A percentile compares a stretch with the other conserved stretches of the same genome.
These are phyloP conservation scores for Aporrectodea caliginosa DNA, from an alignment of 1,140 invertebrate species.

Conservation along the genomic window DNA sequence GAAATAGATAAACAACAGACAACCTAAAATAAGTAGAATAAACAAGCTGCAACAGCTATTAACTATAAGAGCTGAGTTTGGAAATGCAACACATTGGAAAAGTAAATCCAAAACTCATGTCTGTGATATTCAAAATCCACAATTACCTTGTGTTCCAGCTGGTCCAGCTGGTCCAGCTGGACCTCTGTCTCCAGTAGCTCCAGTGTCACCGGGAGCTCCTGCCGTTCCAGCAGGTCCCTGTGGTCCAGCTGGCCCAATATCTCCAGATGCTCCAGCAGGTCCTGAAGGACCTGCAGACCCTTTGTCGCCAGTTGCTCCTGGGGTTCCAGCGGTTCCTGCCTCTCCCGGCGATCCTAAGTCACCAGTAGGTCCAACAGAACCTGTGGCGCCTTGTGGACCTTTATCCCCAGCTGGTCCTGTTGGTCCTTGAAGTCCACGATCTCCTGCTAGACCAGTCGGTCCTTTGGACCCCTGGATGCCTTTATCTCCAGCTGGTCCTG, in stretches of 20 bases:
- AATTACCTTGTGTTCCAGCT: not conserved
- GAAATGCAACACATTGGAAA: too few relatives aligned
- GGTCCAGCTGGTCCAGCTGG: conserved; percentile 1
- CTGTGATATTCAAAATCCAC: too few relatives aligned
- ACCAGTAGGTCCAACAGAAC: conserved; percentile 11
- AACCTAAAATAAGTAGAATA: too few relatives aligned
- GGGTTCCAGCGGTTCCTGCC: conserved; percentile 7
- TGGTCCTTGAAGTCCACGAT: conserved; percentile 17
- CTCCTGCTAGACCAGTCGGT: not conserved
- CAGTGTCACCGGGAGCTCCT: conserved; percentile 11
- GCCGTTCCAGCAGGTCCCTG: conserved; percentile 8
- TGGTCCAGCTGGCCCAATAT: conserved; percentile 1
- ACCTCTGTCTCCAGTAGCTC: conserved; percentile 5
- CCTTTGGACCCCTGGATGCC: conserved; percentile 12
- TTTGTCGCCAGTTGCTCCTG: conserved; percentile 9
- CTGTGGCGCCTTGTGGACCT: conserved; percentile 21
- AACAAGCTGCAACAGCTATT: too few relatives aligned
- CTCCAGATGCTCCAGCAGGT: conserved; percentile 10
- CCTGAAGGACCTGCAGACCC: conserved; percentile 12
- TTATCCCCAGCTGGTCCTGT: conserved; percentile 8
- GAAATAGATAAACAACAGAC: too few relatives aligned
- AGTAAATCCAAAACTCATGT: too few relatives aligned
- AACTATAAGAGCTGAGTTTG: too few relatives aligned
- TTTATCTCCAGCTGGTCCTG: conserved; percentile 1
- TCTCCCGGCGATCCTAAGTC: conserved; percentile 4